These are phyloP conservation scores for Amphipoea oculea DNA, from an alignment of 2,888 invertebrate species.

Conservation along the genomic window DNA sequence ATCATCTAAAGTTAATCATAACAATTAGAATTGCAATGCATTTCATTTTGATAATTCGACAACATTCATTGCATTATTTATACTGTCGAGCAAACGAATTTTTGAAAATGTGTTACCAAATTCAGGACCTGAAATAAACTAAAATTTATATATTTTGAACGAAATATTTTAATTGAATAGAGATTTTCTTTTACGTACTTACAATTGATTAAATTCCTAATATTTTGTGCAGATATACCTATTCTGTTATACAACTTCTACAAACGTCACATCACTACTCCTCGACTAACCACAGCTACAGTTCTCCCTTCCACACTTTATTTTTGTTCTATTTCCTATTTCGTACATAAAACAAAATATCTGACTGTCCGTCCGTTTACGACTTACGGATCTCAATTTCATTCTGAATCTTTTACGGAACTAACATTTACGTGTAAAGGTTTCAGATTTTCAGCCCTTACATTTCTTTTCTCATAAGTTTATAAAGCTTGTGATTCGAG, in stretches of 20 bases:
- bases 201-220: background rate
- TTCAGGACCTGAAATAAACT: background rate
- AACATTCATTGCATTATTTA: background rate
- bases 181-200: background rate
- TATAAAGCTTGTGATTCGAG: conserved; percentile 19
- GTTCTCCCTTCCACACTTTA: conserved; percentile 30
- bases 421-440: conserved; percentile 3
- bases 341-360: conserved; percentile 63
- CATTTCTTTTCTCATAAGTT: conserved; percentile 10
- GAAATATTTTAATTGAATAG: background rate
- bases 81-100: background rate
- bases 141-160: background rate
- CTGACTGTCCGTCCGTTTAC: conserved; percentile 57
- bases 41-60: background rate
- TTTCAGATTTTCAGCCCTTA: background rate
- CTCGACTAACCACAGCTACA: conserved; percentile 8
- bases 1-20: background rate
- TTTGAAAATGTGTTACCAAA: background rate
- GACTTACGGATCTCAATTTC: conserved; percentile 48
- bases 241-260: background rate
- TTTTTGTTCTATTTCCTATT: conserved; percentile 60
- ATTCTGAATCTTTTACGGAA: conserved; percentile 42
- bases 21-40: background rate
- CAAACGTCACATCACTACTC: conserved; percentile 17
- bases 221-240: background rate